These are phyloP conservation scores for Argyresthia albistria DNA, from an alignment of 2,888 invertebrate species.

Conservation along the genomic window DNA sequence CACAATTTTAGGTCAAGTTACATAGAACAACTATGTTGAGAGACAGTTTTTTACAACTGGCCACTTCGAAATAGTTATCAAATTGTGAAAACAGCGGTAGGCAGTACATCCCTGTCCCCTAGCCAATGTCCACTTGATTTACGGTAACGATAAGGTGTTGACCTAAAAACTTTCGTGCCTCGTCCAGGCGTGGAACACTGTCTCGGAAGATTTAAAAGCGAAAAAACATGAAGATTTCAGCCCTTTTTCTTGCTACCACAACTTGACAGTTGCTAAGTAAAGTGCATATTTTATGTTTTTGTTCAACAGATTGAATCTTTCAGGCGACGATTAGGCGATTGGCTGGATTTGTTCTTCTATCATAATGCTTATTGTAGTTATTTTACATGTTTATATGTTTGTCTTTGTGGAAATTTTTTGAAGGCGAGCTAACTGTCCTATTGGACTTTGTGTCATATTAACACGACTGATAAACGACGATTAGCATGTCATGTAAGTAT, in stretches of 20 bases:
- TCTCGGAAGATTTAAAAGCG: constrained; percentile 50
- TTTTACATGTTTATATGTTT: too few relatives aligned
- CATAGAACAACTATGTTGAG: too few relatives aligned
- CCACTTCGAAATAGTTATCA: constrained; percentile 52
- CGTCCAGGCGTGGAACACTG: constrained; percentile 30
- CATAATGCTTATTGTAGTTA: too few relatives aligned
- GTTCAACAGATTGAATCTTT: too few relatives aligned
- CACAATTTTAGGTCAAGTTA: too few relatives aligned
- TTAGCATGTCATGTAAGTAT: background rate
- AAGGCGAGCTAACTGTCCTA: too few relatives aligned
- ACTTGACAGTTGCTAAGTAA: background rate
- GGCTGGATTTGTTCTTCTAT: too few relatives aligned
- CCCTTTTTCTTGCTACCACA: constrained; percentile 1
- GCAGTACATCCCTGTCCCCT: constrained; percentile 37
- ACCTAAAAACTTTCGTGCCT: constrained; percentile 53
- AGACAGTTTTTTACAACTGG: constrained; percentile 1
- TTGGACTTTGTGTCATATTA: too few relatives aligned
- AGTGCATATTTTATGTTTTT: too few relatives aligned
- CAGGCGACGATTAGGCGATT: too few relatives aligned
- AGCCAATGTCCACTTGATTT: constrained; percentile 59
- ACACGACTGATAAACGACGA: too few relatives aligned
- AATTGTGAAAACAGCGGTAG: constrained; percentile 31
- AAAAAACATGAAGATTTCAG: constrained; percentile 22
- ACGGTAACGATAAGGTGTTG: constrained; percentile 56
- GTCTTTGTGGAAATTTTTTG: too few relatives aligned